Percentiles rank a stretch among this genome's conserved stretches.
These are phyloP conservation scores for Bungarus multicinctus DNA, from an alignment of 2,113 vertebrate genomes.

Conservation along the genomic window DNA sequence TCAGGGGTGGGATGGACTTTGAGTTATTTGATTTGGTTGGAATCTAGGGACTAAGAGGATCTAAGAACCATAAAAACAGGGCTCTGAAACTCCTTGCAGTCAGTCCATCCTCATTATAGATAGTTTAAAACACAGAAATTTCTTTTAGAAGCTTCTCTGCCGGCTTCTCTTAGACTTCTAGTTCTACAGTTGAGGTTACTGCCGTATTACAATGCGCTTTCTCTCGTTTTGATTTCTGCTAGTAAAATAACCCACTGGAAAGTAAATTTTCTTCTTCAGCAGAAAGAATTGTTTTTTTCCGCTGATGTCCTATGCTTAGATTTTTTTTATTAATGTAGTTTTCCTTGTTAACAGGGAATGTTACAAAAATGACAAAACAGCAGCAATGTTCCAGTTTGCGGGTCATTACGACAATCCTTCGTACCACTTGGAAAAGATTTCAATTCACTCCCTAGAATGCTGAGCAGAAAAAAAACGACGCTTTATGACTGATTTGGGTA, in stretches of 20 bases:
- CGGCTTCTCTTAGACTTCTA: not conserved
- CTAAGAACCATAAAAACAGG: not conserved
- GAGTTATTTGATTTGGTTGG: not conserved
- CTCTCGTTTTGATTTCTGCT: constrained; percentile 32
- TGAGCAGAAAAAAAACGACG: constrained; percentile 44
- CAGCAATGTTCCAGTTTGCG: constrained; percentile 50
- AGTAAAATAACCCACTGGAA: constrained; percentile 9
- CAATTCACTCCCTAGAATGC: constrained; percentile 62
- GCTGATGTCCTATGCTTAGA: constrained; percentile 53
- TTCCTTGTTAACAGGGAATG: constrained; percentile 49
- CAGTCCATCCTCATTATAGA: not conserved
- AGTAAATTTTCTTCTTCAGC: constrained; percentile 43
- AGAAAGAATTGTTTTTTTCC: constrained; percentile 64
- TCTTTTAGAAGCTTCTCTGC: not conserved
- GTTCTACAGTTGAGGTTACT: not conserved
- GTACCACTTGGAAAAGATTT: constrained; percentile 64
- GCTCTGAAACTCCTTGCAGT: not conserved
- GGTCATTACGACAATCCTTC: constrained; percentile 45
- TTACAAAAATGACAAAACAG: constrained; percentile 58
- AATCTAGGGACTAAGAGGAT: not conserved
- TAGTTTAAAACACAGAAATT: not conserved
- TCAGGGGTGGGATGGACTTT: no score
- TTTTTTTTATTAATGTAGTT: constrained; percentile 56
- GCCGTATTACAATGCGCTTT: not conserved
- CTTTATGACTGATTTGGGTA: constrained; percentile 44